Base-by-base conservation (phyloP, 2,113 vertebrate species). In the Gnathonemus longibarbis region DNA sequence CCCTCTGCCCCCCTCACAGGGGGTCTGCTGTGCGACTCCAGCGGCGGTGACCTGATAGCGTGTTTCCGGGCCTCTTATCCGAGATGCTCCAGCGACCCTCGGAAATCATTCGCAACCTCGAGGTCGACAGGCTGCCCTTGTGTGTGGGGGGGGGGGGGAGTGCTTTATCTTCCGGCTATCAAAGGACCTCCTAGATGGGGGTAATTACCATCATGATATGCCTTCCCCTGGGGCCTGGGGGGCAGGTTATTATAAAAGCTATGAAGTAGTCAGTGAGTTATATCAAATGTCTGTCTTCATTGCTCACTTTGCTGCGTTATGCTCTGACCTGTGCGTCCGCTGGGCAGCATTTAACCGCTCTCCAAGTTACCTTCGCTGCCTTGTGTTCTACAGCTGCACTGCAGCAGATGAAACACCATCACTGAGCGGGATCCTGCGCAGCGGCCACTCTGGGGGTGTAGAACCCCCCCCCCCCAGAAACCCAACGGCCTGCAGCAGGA, bases 21-120 rank as follows among this genome's bases (percentile, higher is more conserved):
- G 35, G 74, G 35, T 80, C 35, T 84, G 21, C 45, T 15, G 42
- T 45, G 39, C 1, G 83, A 48, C 45, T 48, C 39, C 53, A 35
- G 52, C 50, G 80, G 74, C 42, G 6, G n/a, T 91, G 89, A 91
- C 93, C 92, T 92, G 92, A 93, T 91, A 80, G 42, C 80, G 27
- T 52, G 84, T 45, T 91, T 93, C 90, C 91, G 84, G 83, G 90
- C 90, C 83, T 92, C 91, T 92, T 93, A 93, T 94, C 91, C 88
- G 83, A 45, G 19, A 21, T 39, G n/a, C 39, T 62, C 27, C 39
- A 48, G 19, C 35, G 77, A 92, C 91, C 58, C 90, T 80, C 77
- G 88, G 92, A 94, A 91, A 91, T 91, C 90, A 90, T 90, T 46
- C 50, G 31, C 21, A 42, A 91, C 91, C 92, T 46, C 45, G 66